A percentile compares a stretch with the other conserved stretches of the same genome.
Evolutionary conservation across 2,113 vertebrate species (phyloP).

Genomic region (Fulica atra): DNA sequence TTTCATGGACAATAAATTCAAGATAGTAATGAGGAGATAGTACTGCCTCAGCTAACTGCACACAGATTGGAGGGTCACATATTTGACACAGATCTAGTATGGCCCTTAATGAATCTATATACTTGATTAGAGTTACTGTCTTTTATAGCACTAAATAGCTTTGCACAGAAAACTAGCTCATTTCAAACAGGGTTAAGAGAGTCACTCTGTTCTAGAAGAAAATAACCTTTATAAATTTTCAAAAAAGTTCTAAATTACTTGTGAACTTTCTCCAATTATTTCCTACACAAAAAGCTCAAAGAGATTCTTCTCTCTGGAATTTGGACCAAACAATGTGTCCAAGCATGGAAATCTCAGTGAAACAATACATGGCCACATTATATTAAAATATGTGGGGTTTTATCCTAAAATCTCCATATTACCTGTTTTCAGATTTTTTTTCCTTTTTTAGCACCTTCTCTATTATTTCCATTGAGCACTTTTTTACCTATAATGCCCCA

Average conservation of each 20-base stretch:
- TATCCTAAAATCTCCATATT: neutral
- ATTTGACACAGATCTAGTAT: constrained; percentile 72
- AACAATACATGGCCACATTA: neutral
- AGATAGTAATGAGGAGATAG: constrained; percentile 77
- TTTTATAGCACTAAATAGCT: constrained; percentile 73
- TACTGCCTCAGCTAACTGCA: constrained; percentile 74
- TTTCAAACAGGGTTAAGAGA: constrained; percentile 40
- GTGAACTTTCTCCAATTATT: neutral
- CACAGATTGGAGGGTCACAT: constrained; percentile 76
- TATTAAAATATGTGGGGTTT: neutral
- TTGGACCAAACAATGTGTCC: neutral
- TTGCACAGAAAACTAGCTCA: constrained; percentile 56
- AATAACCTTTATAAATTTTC: constrained; percentile 25
- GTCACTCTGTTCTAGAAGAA: constrained; percentile 14
- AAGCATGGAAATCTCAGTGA: neutral
- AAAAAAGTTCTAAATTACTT: neutral
- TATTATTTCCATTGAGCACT: neutral
- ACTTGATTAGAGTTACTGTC: constrained; percentile 76
- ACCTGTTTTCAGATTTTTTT: neutral
- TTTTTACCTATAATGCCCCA: neutral
- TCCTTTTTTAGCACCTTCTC: neutral
- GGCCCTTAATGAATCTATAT: constrained; percentile 77
- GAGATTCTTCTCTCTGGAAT: neutral
- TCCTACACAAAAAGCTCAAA: neutral
- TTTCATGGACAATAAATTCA: constrained; percentile 83